Evolutionary conservation across 2,797 vertebrate species (phyloP).

Genomic region (Anguilla megastoma): DNA sequence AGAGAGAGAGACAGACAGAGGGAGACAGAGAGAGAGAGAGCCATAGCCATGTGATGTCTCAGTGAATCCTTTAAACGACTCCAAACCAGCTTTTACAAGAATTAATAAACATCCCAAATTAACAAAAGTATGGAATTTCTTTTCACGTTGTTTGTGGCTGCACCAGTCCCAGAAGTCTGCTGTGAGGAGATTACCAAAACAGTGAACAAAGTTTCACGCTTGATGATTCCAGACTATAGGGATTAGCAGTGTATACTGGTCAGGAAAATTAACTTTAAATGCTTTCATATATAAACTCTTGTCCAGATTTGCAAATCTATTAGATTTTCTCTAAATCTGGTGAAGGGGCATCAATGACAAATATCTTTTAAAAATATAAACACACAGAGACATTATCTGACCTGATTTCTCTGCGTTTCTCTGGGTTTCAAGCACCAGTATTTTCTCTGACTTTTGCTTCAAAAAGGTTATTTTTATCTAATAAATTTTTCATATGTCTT

Average conservation of each 20-base stretch:
- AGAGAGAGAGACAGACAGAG: too few species aligned
- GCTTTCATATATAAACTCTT: too few species aligned
- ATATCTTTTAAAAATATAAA: neutral
- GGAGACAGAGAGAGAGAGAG: neutral
- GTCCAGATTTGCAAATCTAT: too few species aligned
- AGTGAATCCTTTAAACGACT: neutral
- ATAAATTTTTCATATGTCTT: neutral
- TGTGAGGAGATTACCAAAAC: conserved; percentile 1
- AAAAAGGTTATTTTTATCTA: neutral
- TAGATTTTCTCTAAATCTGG: too few species aligned
- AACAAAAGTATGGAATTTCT: neutral
- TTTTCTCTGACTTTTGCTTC: neutral
- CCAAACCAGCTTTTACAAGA: neutral
- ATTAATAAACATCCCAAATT: neutral
- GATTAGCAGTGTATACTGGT: neutral
- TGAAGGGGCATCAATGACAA: neutral
- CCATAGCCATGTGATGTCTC: neutral
- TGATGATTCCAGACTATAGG: neutral
- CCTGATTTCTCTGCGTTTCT: neutral
- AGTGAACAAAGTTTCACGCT: neutral
- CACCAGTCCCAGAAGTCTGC: neutral
- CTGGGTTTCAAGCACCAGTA: conserved; percentile 4
- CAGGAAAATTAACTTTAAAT: neutral
- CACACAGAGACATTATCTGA: neutral
- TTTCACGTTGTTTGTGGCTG: neutral